Evolutionary conservation across 2,888 invertebrate species (phyloP), one percentile per base, ranked within the genome.

Genomic region (Loripinus fragilis): DNA sequence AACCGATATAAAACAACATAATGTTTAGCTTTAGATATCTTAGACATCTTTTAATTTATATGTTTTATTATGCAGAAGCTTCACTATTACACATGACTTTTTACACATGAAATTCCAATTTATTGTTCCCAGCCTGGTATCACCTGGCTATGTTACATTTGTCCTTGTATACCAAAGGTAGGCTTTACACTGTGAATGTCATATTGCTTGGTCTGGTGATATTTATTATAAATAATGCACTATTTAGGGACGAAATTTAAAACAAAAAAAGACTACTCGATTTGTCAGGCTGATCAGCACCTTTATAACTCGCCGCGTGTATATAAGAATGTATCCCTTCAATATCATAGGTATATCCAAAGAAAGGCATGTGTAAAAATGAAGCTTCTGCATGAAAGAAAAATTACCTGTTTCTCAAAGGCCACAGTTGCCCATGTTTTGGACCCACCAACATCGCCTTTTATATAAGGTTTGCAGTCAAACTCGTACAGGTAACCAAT

Each of bases 401-500:
- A 12, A 35, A 45, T 66, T 50, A 73, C 73, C 55, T 73, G 67
- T 20, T 73, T 66, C 8, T 73, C 67, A 38, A 67, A 67, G 7
- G 67, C 73, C 17, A 73, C 41, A 20, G 66, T 12, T 50, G 52
- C 52, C 73, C 73, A 73, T 25, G 10, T 28, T 2, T 23, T 28
- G 1, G 28, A 28, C 38, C 25, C 52, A 5, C 48, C 52, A 10
- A 38, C n/a, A 1, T 12, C 38, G 12, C 38, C 17, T 15, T 17
- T 10, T 20, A 52, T 0, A 25, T 52, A 41, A 10, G 52, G 38
- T 67, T 73, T 73, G 28, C 73, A 73, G 41, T 73, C 73, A 30
- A 73, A 73, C 30, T 73, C 73, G 8, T 73, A 67, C 25, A 73
- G 41, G 50, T 73, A 73, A 15, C 73, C 73, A 67, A 73, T 66